phyloP scores from a whole-genome alignment of 2,113 vertebrate genomes.

The Promerops cafer region DNA sequence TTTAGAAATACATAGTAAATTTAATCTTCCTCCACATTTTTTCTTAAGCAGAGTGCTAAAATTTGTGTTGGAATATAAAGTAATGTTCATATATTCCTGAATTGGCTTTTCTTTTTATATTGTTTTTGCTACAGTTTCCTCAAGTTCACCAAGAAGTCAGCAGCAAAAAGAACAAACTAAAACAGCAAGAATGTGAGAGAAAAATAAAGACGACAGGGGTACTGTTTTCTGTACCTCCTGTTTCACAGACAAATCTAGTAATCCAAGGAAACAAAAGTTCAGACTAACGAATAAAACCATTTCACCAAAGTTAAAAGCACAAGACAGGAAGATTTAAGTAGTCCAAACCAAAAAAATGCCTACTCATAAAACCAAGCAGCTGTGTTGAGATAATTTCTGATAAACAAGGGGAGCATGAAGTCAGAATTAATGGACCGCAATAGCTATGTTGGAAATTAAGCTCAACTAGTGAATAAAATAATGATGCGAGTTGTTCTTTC shows the following conservation, averaged over 20 bases:
- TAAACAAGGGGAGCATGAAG: not conserved
- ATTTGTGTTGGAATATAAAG: not conserved
- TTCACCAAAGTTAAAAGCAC: not conserved
- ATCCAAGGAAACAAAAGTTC: not conserved
- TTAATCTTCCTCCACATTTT: conserved; percentile 18
- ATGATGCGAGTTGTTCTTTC: not conserved
- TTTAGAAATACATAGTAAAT: conserved; percentile 8
- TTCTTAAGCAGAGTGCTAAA: not conserved
- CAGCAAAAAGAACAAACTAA: not conserved
- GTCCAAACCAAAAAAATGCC: not conserved
- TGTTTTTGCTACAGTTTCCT: not conserved
- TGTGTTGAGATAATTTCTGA: not conserved
- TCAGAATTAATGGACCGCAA: not conserved
- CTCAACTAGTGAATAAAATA: not conserved
- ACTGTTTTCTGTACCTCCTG: not conserved
- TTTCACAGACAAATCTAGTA: not conserved
- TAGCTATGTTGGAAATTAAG: not conserved
- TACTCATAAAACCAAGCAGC: not conserved
- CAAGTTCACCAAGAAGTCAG: not conserved
- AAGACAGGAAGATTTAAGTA: not conserved
- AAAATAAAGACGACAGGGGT: not conserved
- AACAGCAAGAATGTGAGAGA: not conserved
- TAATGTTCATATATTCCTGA: not conserved
- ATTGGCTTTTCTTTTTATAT: not conserved
- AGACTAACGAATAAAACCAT: not conserved